Conservation (phyloP, 2,888 invertebrate genomes). For the Brenthis hecate region DNA sequence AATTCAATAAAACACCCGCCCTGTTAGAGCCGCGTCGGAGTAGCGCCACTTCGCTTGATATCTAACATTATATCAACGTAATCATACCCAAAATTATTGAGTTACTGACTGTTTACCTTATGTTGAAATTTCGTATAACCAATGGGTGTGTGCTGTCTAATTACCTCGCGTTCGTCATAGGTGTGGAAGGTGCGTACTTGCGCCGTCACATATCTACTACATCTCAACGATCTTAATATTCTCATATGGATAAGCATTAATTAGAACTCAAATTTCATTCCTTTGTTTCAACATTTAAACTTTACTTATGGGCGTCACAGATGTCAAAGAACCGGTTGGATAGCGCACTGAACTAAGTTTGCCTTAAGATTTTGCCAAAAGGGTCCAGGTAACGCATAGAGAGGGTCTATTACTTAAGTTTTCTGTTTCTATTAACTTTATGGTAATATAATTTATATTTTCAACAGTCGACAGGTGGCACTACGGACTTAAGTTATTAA, state of each 20-base stretch:
- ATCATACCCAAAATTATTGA: slow-evolving; percentile 40
- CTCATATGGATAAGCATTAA: slow-evolving; percentile 62
- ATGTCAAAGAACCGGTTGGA: slow-evolving; percentile 48
- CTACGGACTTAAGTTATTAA: slow-evolving; percentile 28
- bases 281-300: slow-evolving; percentile 63
- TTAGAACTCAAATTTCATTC: slow-evolving; percentile 66
- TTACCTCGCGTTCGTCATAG: slow-evolving; percentile 65
- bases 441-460: slow-evolving; percentile 36
- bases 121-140: slow-evolving; percentile 20
- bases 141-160: slow-evolving; percentile 52
- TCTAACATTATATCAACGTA: slow-evolving; percentile 27
- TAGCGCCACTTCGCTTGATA: slow-evolving; percentile 11
- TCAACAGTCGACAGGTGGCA: slow-evolving; percentile 34
- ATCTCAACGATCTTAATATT: slow-evolving; percentile 55
- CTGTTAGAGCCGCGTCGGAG: slow-evolving; percentile 1
- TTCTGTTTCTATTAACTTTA: slow-evolving; percentile 40
- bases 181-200: slow-evolving; percentile 53
- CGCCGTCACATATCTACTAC: slow-evolving; percentile 45
- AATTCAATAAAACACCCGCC: slow-evolving; percentile 27
- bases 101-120: slow-evolving; percentile 34
- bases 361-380: slow-evolving; percentile 39
- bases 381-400: slow-evolving; percentile 39
- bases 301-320: slow-evolving; percentile 55
- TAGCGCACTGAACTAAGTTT: slow-evolving; percentile 45
- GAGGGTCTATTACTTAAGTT: slow-evolving; percentile 42